phyloP scores from a whole-genome alignment of 2,888 invertebrate genomes.

The Tipula unca region DNA sequence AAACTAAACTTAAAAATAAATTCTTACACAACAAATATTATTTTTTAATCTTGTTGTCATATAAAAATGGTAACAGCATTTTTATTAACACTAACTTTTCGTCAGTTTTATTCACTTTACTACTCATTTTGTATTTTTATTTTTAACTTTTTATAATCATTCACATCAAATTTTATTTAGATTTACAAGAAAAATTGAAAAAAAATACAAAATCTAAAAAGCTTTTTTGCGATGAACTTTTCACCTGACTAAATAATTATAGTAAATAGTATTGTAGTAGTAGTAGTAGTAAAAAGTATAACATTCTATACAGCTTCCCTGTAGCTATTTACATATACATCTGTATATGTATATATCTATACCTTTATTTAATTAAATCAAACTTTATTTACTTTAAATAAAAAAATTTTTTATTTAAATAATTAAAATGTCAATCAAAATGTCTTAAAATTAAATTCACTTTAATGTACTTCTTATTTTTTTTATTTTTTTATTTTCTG shows the following conservation, averaged over 20 bases:
- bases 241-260: not conserved
- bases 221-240: not conserved
- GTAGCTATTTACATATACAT: not conserved
- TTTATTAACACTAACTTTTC: not conserved
- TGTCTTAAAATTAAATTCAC: constrained; percentile 2
- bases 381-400: not conserved
- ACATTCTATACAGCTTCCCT: not conserved
- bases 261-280: not conserved
- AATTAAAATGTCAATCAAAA: constrained; percentile 14
- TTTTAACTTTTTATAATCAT: not conserved
- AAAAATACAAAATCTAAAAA: not conserved
- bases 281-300: not conserved
- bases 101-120: not conserved
- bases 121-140: not conserved
- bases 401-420: not conserved
- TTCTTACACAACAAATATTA: not conserved
- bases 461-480: not conserved
- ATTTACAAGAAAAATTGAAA: not conserved
- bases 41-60: not conserved
- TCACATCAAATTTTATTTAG: not conserved
- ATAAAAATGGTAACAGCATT: not conserved
- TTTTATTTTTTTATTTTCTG: not conserved
- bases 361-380: not conserved
- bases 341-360: not conserved
- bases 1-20: not conserved